phyloP scores from a whole-genome alignment of 2,888 invertebrate genomes.

The Drosophila greeni region DNA sequence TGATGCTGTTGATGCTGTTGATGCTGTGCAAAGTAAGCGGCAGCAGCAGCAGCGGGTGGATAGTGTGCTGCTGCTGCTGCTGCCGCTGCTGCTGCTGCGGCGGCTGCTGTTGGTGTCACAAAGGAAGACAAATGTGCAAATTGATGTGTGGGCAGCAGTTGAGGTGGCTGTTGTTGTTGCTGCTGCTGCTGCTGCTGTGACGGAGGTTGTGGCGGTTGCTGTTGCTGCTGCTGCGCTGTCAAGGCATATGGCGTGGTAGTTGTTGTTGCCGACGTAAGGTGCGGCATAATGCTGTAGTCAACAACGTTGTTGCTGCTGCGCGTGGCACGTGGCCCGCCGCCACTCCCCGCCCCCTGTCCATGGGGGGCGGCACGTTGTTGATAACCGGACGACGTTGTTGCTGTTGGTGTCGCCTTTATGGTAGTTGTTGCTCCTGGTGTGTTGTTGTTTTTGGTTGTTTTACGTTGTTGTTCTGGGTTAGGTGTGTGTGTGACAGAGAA shows the following conservation, averaged over 20 bases:
- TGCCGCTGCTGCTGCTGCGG: constrained; percentile 37
- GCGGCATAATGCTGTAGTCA: constrained; percentile 59
- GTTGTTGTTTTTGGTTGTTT: constrained; percentile 35
- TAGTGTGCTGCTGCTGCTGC: constrained; percentile 56
- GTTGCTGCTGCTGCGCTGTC: constrained; percentile 46
- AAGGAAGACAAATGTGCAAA: constrained; percentile 65
- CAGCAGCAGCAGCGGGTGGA: constrained; percentile 55
- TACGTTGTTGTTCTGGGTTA: constrained; percentile 22
- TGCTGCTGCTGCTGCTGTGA: constrained; percentile 45
- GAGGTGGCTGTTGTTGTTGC: constrained; percentile 45
- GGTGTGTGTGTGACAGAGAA: constrained; percentile 46
- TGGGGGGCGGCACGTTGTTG: constrained; percentile 47
- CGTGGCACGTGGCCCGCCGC: constrained; percentile 36
- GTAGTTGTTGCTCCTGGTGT: constrained; percentile 34
- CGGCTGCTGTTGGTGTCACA: constrained; percentile 50
- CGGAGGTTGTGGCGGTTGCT: constrained; percentile 37
- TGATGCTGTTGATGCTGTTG: constrained; percentile 60
- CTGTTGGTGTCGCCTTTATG: constrained; percentile 43
- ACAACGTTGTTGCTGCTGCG: constrained; percentile 65
- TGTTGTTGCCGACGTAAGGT: constrained; percentile 40
- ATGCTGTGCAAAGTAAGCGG: constrained; percentile 62
- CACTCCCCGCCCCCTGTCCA: constrained; percentile 40
- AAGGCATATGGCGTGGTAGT: constrained; percentile 42
- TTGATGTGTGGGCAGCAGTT: constrained; percentile 56
- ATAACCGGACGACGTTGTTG: constrained; percentile 52